Conservation (phyloP, 2,113 vertebrate genomes). For the Taurulus bubalis region DNA sequence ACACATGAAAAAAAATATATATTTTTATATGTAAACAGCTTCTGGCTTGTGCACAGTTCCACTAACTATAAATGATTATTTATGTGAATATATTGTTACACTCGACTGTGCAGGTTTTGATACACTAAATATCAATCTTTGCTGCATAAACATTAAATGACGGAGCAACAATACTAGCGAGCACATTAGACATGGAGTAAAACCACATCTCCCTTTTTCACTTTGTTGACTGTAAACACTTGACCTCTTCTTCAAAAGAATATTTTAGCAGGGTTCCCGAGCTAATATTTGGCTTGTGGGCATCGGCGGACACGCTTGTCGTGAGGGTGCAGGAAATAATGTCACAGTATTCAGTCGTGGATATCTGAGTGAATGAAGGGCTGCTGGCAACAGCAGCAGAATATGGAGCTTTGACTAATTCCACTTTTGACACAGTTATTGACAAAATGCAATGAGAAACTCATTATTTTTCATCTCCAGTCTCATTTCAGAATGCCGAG, state of each 20-base stretch:
- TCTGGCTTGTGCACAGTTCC: constrained; percentile 57
- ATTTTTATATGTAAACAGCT: constrained; percentile 60
- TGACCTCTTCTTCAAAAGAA: constrained; percentile 87
- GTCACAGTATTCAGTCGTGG: constrained; percentile 86
- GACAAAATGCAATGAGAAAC: constrained; percentile 86
- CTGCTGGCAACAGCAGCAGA: constrained; percentile 81
- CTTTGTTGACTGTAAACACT: constrained; percentile 79
- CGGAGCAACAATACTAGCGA: constrained; percentile 73
- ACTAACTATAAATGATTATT: constrained; percentile 74
- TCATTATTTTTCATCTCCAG: constrained; percentile 85
- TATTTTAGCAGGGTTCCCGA: constrained; percentile 81
- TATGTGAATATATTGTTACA: constrained; percentile 70
- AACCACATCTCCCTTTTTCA: constrained; percentile 72
- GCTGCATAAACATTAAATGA: constrained; percentile 74
- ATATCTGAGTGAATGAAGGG: constrained; percentile 83
- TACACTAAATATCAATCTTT: constrained; percentile 68
- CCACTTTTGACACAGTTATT: constrained; percentile 87
- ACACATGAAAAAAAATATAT: constrained; percentile 8
- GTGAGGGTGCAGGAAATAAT: constrained; percentile 83
- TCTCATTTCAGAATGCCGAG: constrained; percentile 77
- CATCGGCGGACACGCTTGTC: constrained; percentile 85
- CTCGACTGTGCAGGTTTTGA: constrained; percentile 55
- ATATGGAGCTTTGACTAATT: constrained; percentile 86
- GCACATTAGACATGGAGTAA: constrained; percentile 78
- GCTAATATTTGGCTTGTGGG: constrained; percentile 84